Percentiles rank a stretch among this genome's conserved stretches.
These are phyloP conservation scores for Ormyrus nitidulus DNA, from an alignment of 2,888 invertebrate genomes.

Conservation along the genomic window DNA sequence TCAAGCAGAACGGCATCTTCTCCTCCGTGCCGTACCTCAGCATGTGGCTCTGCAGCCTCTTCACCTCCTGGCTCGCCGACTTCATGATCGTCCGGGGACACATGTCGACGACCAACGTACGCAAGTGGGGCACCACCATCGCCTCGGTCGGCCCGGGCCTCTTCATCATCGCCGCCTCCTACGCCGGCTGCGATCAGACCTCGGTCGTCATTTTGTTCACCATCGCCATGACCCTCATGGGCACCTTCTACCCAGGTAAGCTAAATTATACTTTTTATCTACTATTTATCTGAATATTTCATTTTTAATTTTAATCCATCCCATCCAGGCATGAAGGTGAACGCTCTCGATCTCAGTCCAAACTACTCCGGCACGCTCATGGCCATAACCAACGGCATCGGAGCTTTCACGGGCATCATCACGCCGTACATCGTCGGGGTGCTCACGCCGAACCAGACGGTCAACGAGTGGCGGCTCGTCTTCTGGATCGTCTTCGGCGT, in stretches of 20 bases:
- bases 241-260: slow-evolving; percentile 75
- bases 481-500: slow-evolving; percentile 88
- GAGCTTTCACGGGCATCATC: slow-evolving; percentile 83
- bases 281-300: no score
- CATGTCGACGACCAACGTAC: slow-evolving; percentile 73
- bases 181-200: slow-evolving; percentile 74
- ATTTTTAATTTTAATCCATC: no score
- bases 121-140: slow-evolving; percentile 76
- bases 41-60: slow-evolving; percentile 74
- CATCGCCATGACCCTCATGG: slow-evolving; percentile 76
- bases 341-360: slow-evolving; percentile 75
- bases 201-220: slow-evolving; percentile 75
- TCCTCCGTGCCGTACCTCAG: slow-evolving; percentile 75
- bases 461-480: slow-evolving; percentile 84
- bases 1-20: slow-evolving; percentile 74
- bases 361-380: slow-evolving; percentile 76
- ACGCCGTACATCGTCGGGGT: slow-evolving; percentile 83
- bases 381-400: slow-evolving; percentile 80
- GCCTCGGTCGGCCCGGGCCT: slow-evolving; percentile 76
- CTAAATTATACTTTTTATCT: no score
- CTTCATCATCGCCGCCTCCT: slow-evolving; percentile 76
- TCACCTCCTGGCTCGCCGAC: slow-evolving; percentile 74
- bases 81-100: slow-evolving; percentile 69
- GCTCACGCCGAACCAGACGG: slow-evolving; percentile 75
- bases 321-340: slow-evolving; percentile 74